A percentile compares a stretch with the other conserved stretches of the same genome.
Conservation (phyloP, 2,113 vertebrate species). For the Pipra filicauda region DNA sequence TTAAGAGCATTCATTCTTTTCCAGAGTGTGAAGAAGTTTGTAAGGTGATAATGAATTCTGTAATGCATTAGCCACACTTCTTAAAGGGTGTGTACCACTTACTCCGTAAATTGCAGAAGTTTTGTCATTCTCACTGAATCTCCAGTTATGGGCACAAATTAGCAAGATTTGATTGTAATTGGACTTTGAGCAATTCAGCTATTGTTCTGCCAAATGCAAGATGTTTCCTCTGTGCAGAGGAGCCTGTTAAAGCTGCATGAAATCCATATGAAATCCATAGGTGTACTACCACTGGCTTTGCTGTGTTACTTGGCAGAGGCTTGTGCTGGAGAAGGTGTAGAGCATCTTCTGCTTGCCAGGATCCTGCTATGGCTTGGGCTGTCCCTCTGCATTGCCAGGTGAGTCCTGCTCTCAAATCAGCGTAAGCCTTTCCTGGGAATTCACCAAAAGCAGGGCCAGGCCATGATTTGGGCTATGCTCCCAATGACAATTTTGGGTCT, state of each 20-base stretch:
- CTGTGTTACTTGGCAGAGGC: neutral
- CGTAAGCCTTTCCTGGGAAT: neutral
- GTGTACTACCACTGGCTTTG: neutral
- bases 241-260: neutral
- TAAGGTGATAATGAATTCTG: constrained; percentile 35
- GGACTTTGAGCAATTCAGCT: neutral
- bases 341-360: neutral
- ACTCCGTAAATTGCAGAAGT: neutral
- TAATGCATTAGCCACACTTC: constrained; percentile 35
- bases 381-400: neutral
- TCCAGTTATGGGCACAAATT: constrained; percentile 1
- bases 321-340: neutral
- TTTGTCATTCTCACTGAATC: neutral
- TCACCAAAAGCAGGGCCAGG: neutral
- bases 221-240: neutral
- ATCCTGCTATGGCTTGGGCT: neutral
- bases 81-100: neutral
- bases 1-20: constrained; percentile 49
- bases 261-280: constrained; percentile 15
- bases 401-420: neutral
- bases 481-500: neutral
- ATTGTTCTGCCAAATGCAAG: neutral
- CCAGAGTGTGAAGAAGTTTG: constrained; percentile 10
- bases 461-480: neutral
- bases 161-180: constrained; percentile 2